Base-by-base conservation (phyloP, 2,888 invertebrate genomes). In the Sphaeridia pumilis region DNA sequence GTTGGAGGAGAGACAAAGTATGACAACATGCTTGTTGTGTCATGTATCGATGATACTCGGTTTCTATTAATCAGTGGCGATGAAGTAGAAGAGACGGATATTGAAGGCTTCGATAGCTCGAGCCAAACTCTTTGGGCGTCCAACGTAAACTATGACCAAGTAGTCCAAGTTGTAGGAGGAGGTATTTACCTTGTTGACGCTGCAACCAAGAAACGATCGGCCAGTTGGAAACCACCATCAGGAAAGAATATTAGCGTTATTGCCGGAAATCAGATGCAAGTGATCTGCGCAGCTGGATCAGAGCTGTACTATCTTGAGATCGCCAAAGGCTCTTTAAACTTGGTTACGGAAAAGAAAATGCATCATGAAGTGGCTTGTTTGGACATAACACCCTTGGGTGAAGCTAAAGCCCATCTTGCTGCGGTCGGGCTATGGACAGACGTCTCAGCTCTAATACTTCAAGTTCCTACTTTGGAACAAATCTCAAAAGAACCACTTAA, bases 361-460 rank as follows among this genome's bases (percentile, higher is more conserved):
- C 87, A 90, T 25, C 85, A 92, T 67, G 97, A 98, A 73, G 87
- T 97, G 41, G 94, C 98, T 4, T 98, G 97, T 71, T 71, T 98
- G 49, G 95, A 97, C 73, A 80, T 97, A 46, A 88, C 89, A 2
- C 87, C 92, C 2, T 69, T 86, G 20, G 43, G 5, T 24, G 76
- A 77, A 41, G 76, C 76, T 1, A 77, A 77, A 51, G 81, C 83
- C 0, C 79, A 82, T 48, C 74, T 92, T 55, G 83, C 88, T 34
- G 92, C 92, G 17, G 88, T 95, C 10, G 95, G 95, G 0, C 74
- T 97, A 44, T 98, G 98, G 98, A 94, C 90, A 1, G 94, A 97
- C 68, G 93, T 95, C 66, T 92, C 92, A 0, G 88, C 90, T 28
- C 76, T 90, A 12, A 81, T 95, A 58, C 74, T 95, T 25, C 78